phyloP scores from a whole-genome alignment of 92 coral and sea anemone genomes.

The Desmophyllum pertusum region DNA sequence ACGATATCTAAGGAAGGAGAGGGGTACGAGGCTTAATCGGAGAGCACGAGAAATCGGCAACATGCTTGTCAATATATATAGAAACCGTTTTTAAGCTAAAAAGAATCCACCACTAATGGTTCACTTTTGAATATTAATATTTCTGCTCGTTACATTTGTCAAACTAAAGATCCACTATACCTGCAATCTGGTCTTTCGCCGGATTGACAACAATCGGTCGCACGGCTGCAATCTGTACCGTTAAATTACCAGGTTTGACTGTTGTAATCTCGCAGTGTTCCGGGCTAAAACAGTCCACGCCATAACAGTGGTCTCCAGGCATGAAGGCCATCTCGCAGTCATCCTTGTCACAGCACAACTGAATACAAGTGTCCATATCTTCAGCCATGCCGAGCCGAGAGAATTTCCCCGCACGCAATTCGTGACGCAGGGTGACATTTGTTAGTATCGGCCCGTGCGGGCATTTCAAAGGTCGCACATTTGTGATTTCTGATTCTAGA shows the following conservation, averaged over 20 bases:
- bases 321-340: conserved; percentile 98
- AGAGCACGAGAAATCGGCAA: no score
- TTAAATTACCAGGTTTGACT: conserved; percentile 73
- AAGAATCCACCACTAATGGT: background rate
- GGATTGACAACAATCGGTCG: conserved; percentile 75
- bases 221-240: conserved; percentile 77
- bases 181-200: conserved; percentile 48
- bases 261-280: conserved; percentile 88
- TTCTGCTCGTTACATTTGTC: background rate
- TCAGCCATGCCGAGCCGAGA: conserved; percentile 82
- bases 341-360: conserved; percentile 83
- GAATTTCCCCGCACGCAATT: conserved; percentile 87
- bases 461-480: conserved; percentile 66
- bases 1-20: background rate
- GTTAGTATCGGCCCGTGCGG: conserved; percentile 80
- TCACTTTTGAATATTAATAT: background rate
- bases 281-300: conserved; percentile 88
- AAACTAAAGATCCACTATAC: conserved; percentile 22
- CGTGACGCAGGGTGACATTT: conserved; percentile 79
- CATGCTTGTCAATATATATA: no score
- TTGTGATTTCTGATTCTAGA: conserved; percentile 66
- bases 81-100: no score
- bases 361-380: conserved; percentile 86
- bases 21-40: background rate
- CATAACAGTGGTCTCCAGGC: conserved; percentile 95